Percentiles rank a stretch among this genome's conserved stretches.
phyloP scores from a whole-genome alignment of 2,113 vertebrate species.

The Pantherophis guttatus region DNA sequence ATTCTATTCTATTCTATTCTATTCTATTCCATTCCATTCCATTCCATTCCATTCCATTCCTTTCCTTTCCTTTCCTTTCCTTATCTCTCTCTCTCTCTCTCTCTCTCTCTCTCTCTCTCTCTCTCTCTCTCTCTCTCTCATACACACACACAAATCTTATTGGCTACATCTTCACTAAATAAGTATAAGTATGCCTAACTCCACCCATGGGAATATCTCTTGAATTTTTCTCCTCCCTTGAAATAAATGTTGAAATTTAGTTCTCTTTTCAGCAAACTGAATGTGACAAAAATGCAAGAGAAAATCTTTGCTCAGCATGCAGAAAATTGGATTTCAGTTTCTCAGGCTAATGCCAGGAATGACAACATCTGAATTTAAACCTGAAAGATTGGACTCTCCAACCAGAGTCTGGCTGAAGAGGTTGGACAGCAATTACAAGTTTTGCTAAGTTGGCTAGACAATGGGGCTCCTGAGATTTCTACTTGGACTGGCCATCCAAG shows the following conservation, averaged over 20 bases:
- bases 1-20: too few species aligned
- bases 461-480: neutral
- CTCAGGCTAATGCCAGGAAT: neutral
- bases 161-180: neutral
- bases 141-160: neutral
- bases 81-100: fast-evolving
- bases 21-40: too few species aligned
- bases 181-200: neutral
- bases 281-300: neutral
- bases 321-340: neutral
- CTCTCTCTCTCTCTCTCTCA: too few species aligned
- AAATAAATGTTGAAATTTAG: neutral
- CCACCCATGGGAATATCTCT: neutral
- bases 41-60: too few species aligned
- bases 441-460: neutral
- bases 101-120: neutral
- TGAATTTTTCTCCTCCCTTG: neutral
- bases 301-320: neutral
- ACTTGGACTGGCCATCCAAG: neutral
- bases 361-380: neutral
- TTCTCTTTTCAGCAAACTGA: neutral
- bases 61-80: too few species aligned
- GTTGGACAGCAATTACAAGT: neutral
- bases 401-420: neutral
- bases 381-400: neutral